Evolutionary conservation across 1,140 invertebrate genomes (phyloP).

Genomic region (Drosophila navojoa): DNA sequence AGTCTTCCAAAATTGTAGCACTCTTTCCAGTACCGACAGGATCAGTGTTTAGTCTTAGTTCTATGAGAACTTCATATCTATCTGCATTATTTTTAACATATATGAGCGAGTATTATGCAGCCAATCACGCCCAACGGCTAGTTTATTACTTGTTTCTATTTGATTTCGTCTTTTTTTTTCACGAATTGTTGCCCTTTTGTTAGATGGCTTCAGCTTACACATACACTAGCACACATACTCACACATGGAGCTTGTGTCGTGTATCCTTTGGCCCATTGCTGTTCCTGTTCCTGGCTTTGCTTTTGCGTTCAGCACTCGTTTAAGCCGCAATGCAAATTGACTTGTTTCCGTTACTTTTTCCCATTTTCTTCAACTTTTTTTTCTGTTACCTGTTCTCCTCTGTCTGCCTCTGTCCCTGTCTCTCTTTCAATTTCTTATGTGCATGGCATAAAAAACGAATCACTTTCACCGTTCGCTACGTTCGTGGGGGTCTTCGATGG

Average conservation of each 20-base stretch:
- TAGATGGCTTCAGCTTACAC: slow-evolving; percentile 12
- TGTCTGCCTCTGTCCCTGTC: neutral
- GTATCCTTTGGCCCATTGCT: slow-evolving; percentile 33
- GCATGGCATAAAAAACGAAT: slow-evolving; percentile 53
- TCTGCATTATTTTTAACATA: too few species aligned
- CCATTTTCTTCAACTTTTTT: slow-evolving; percentile 7
- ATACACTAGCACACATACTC: neutral
- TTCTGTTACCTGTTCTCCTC: slow-evolving; percentile 17
- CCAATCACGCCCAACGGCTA: too few species aligned
- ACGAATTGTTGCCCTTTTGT: slow-evolving; percentile 16
- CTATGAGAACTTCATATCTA: too few species aligned
- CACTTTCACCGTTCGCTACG: slow-evolving; percentile 42
- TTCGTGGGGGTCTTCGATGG: slow-evolving; percentile 9
- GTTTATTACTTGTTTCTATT: slow-evolving; percentile 1
- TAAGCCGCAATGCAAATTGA: slow-evolving; percentile 81
- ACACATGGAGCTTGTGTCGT: slow-evolving; percentile 15
- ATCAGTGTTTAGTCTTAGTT: too few species aligned
- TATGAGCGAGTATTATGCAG: too few species aligned
- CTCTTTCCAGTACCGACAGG: too few species aligned
- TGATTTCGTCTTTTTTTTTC: slow-evolving; percentile 1
- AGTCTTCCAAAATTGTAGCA: too few species aligned
- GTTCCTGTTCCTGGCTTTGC: slow-evolving; percentile 30
- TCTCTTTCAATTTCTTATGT: slow-evolving; percentile 64
- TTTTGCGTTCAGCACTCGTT: slow-evolving; percentile 53
- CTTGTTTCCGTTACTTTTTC: slow-evolving; percentile 67